phyloP scores from a whole-genome alignment of 2,113 vertebrate genomes.

The Ophiodon elongatus region DNA sequence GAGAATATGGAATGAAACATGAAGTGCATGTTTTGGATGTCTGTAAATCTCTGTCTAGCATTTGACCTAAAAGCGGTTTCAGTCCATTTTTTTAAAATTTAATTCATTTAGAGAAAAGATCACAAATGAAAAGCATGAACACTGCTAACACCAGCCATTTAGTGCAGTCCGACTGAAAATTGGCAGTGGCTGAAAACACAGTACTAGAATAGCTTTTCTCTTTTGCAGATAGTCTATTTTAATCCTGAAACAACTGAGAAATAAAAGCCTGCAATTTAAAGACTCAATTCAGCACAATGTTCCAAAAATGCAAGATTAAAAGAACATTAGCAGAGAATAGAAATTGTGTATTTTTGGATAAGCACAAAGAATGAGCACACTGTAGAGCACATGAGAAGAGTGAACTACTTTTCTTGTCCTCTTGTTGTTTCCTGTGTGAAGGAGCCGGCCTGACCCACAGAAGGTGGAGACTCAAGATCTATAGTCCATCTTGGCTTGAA shows the following conservation, averaged over 20 bases:
- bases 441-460: conserved; percentile 50
- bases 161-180: conserved; percentile 6
- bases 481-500: conserved; percentile 66
- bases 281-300: conserved; percentile 3
- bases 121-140: conserved; percentile 16
- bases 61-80: background rate
- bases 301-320: background rate
- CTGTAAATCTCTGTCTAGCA: background rate
- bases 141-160: background rate
- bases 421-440: conserved; percentile 50
- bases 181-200: conserved; percentile 22
- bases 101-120: background rate
- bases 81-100: background rate
- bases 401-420: background rate
- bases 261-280: conserved; percentile 3
- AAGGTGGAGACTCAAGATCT: conserved; percentile 62
- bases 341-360: background rate
- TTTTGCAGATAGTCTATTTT: conserved; percentile 14
- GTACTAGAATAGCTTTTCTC: conserved; percentile 5
- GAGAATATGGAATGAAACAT: background rate
- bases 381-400: background rate
- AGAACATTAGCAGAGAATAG: background rate
- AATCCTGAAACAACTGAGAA: conserved; percentile 2
- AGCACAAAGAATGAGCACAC: background rate
- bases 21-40: background rate